A percentile compares a stretch with the other conserved stretches of the same genome.
Conservation (phyloP, 2,888 invertebrate species). For the Labia minor region DNA sequence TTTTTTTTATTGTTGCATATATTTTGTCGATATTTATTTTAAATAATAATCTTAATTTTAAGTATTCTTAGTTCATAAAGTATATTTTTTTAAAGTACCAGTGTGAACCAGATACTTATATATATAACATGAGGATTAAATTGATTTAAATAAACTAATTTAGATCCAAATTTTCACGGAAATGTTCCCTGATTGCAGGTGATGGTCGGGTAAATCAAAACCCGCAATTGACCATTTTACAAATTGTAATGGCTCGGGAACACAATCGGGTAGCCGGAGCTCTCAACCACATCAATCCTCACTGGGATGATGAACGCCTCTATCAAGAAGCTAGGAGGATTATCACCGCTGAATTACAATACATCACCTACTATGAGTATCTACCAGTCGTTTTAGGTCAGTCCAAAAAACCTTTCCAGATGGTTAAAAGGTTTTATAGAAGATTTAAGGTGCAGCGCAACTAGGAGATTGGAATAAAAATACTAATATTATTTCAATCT, state of each 20-base stretch:
- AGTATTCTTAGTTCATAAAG: too few species aligned
- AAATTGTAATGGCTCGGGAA: slow-evolving; percentile 64
- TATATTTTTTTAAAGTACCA: too few species aligned
- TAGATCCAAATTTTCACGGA: too few species aligned
- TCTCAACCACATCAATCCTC: slow-evolving; percentile 55
- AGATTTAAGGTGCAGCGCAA: background rate
- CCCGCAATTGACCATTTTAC: slow-evolving; percentile 59
- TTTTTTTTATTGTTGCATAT: too few species aligned
- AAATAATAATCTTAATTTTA: too few species aligned
- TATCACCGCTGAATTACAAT: slow-evolving; percentile 63
- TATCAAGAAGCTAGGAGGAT: slow-evolving; percentile 66
- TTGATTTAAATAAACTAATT: too few species aligned
- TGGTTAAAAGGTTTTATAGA: background rate
- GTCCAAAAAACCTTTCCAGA: slow-evolving; percentile 24
- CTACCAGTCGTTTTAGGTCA: slow-evolving; percentile 63
- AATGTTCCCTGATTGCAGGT: slow-evolving; percentile 50
- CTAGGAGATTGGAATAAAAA: too few species aligned
- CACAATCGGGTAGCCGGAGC: slow-evolving; percentile 64
- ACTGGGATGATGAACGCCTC: slow-evolving; percentile 59
- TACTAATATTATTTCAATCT: too few species aligned
- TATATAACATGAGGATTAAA: too few species aligned
- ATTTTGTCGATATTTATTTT: too few species aligned
- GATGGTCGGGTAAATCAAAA: slow-evolving; percentile 69
- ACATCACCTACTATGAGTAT: slow-evolving; percentile 71
- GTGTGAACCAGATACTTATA: too few species aligned